phyloP scores from a whole-genome alignment of 2,888 invertebrate genomes.

The Patella caerulea region DNA sequence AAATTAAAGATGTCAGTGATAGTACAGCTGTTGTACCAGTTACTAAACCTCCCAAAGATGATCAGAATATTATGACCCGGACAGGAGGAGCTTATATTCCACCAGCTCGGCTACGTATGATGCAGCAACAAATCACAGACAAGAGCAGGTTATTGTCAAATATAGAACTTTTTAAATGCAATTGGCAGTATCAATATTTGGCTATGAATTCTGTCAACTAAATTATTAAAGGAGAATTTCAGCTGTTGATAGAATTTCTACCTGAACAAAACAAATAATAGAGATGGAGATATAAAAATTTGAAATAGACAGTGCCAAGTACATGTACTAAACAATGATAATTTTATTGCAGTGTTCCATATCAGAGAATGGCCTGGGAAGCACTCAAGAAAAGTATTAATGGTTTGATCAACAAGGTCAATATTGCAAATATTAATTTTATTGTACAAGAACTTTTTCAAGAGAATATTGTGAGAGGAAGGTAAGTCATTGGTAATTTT shows the following conservation, averaged over 20 bases:
- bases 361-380: constrained; percentile 98
- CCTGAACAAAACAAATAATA: no score
- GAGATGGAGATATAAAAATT: no score
- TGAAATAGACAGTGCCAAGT: no score
- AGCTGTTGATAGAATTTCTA: no score
- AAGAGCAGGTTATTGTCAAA: constrained; percentile 77
- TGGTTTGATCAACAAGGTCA: constrained; percentile 97
- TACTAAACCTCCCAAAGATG: not conserved
- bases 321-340: not conserved
- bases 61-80: constrained; percentile 18
- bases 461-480: constrained; percentile 95
- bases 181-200: no score
- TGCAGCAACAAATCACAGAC: constrained; percentile 96
- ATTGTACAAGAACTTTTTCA: constrained; percentile 92
- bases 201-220: no score
- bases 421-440: constrained; percentile 88
- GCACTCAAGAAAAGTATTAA: constrained; percentile 98
- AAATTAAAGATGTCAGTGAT: not conserved
- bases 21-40: not conserved
- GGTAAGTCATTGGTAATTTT: constrained; percentile 70
- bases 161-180: no score
- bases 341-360: constrained; percentile 81
- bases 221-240: no score
- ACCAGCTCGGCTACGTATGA: constrained; percentile 92
- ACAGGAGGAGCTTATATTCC: constrained; percentile 89